Conservation (phyloP, 2,888 invertebrate genomes). For the Pseudanteris insignis region DNA sequence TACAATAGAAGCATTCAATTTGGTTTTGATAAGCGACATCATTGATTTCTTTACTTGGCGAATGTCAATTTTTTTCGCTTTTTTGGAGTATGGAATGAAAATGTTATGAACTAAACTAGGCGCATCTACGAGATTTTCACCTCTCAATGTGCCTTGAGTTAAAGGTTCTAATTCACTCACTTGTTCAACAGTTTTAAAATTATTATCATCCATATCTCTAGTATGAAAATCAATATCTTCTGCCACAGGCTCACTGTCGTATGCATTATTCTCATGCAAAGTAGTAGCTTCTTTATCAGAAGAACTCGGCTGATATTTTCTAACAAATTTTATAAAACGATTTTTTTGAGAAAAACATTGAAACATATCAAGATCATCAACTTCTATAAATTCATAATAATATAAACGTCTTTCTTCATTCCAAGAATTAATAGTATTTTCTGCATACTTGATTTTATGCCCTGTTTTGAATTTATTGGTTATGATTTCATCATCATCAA, state of each 20-base stretch:
- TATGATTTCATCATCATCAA: conserved; percentile 1
- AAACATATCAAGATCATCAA: no score
- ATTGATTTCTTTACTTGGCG: conserved; percentile 81
- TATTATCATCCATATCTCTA: conserved; percentile 33
- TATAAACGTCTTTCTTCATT: conserved; percentile 5
- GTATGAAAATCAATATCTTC: conserved; percentile 51
- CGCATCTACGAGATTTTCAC: conserved; percentile 73
- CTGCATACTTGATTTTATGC: conserved; percentile 1
- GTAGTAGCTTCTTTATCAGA: no score
- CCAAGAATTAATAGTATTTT: conserved; percentile 20
- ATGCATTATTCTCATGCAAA: conserved; percentile 55
- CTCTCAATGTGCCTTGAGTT: conserved; percentile 56
- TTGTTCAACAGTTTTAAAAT: conserved; percentile 9
- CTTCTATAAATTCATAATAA: no score
- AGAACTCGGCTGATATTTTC: no score
- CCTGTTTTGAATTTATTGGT: not conserved
- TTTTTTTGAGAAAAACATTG: not conserved
- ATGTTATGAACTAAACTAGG: conserved; percentile 75
- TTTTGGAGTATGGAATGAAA: conserved; percentile 81
- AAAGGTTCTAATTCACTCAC: conserved; percentile 1
- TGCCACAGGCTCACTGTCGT: conserved; percentile 69
- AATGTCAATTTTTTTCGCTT: conserved; percentile 89
- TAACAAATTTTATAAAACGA: no score
- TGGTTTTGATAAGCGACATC: conserved; percentile 69
- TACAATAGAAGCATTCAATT: not conserved